phyloP scores from a whole-genome alignment of 2,888 invertebrate species.

The Cheilosia scutellata region DNA sequence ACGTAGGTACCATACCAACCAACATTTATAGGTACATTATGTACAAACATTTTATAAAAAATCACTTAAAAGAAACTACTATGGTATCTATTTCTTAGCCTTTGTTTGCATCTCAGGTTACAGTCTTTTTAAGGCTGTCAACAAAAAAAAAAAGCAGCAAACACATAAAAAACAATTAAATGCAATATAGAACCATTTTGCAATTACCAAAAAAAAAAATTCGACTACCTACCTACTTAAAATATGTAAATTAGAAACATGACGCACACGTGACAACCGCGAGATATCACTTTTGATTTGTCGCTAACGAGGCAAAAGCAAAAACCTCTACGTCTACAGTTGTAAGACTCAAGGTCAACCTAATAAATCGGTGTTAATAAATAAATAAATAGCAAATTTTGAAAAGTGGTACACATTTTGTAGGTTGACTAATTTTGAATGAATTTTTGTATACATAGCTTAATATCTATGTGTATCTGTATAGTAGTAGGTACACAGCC shows the following conservation, averaged over 20 bases:
- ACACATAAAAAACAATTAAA: not conserved
- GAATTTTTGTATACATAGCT: not conserved
- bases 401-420: not conserved
- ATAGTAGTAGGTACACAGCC: not conserved
- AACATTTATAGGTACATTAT: not conserved
- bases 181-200: not conserved
- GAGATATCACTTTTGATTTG: constrained; percentile 6
- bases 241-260: constrained; percentile 18
- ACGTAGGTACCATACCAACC: no score
- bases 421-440: constrained; percentile 4
- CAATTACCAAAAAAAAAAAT: constrained; percentile 3
- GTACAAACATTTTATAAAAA: not conserved
- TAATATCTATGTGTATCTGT: not conserved
- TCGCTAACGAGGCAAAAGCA: constrained; percentile 17
- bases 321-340: not conserved
- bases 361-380: constrained; percentile 35
- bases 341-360: constrained; percentile 8
- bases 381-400: not conserved
- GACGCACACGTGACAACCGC: constrained; percentile 24
- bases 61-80: not conserved
- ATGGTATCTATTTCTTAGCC: not conserved
- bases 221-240: not conserved
- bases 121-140: not conserved
- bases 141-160: not conserved
- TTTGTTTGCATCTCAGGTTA: constrained; percentile 3